A percentile compares a stretch with the other conserved stretches of the same genome.
Evolutionary conservation across 2,797 vertebrate species (phyloP).

Genomic region (Periophthalmus magnuspinnatus): DNA sequence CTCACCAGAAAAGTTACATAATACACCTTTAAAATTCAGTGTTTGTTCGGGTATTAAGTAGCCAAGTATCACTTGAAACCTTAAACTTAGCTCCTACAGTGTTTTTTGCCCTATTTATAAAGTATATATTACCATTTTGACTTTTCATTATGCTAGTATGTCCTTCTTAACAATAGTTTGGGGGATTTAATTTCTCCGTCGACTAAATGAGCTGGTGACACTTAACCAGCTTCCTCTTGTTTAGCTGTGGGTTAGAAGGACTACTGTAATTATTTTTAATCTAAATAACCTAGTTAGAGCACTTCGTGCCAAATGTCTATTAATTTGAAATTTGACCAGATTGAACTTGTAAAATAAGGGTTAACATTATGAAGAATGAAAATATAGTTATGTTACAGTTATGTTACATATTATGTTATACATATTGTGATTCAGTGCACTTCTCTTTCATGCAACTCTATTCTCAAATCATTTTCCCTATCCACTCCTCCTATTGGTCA

Average conservation of each 20-base stretch:
- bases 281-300: not conserved
- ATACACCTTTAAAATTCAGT: not conserved
- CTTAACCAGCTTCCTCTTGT: not conserved
- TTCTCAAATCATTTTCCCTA: too few species aligned
- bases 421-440: too few species aligned
- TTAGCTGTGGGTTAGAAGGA: not conserved
- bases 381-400: too few species aligned
- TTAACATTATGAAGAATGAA: too few species aligned
- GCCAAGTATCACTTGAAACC: not conserved
- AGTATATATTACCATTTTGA: slow-evolving; percentile 20
- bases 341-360: too few species aligned
- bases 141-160: slow-evolving; percentile 24
- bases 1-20: too few species aligned
- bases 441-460: too few species aligned
- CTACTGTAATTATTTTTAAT: not conserved
- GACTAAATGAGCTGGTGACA: not conserved
- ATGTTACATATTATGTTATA: too few species aligned
- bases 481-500: too few species aligned
- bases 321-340: not conserved
- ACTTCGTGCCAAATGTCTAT: not conserved
- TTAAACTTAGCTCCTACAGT: slow-evolving; percentile 18
- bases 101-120: slow-evolving; percentile 22
- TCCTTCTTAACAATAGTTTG: slow-evolving; percentile 33
- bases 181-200: slow-evolving; percentile 23
- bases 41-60: not conserved